Evolutionary conservation across 2,888 invertebrate genomes (phyloP).

Genomic region (Leistus spinibarbis): DNA sequence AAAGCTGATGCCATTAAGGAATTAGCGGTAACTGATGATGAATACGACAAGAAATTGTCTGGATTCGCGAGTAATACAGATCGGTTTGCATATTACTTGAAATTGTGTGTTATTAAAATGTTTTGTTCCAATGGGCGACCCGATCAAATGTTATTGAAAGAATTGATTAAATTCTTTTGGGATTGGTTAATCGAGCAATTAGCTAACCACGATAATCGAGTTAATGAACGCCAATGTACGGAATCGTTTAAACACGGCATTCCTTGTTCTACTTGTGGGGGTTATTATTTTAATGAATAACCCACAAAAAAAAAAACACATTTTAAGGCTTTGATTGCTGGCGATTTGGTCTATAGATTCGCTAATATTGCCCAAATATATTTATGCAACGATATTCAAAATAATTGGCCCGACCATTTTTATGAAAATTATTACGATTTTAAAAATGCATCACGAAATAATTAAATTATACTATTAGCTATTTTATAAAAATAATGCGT

Average conservation of each 20-base stretch:
- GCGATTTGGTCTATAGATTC: too few species aligned
- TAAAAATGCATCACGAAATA: too few species aligned
- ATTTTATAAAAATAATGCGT: too few species aligned
- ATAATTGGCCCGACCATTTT: too few species aligned
- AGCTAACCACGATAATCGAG: slow-evolving; percentile 29
- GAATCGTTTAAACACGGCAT: slow-evolving; percentile 18
- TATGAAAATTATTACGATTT: too few species aligned
- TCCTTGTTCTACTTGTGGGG: slow-evolving; percentile 43
- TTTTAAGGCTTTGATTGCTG: too few species aligned
- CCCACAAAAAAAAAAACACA: not conserved
- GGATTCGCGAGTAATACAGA: slow-evolving; percentile 7
- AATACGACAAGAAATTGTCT: slow-evolving; percentile 27
- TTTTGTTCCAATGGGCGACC: slow-evolving; percentile 10
- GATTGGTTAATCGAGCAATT: slow-evolving; percentile 43
- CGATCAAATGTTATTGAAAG: slow-evolving; percentile 40
- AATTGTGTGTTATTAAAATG: slow-evolving; percentile 22
- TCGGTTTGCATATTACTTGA: slow-evolving; percentile 30
- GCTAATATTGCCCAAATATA: too few species aligned
- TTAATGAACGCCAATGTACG: slow-evolving; percentile 17
- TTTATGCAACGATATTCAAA: too few species aligned
- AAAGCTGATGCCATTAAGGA: slow-evolving; percentile 20
- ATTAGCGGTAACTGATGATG: slow-evolving; percentile 26
- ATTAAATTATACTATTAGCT: too few species aligned
- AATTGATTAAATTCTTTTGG: slow-evolving; percentile 44
- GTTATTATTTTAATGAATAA: slow-evolving; percentile 41